Base-by-base conservation (phyloP, 2,113 vertebrate species). In the Noturus placidus region DNA sequence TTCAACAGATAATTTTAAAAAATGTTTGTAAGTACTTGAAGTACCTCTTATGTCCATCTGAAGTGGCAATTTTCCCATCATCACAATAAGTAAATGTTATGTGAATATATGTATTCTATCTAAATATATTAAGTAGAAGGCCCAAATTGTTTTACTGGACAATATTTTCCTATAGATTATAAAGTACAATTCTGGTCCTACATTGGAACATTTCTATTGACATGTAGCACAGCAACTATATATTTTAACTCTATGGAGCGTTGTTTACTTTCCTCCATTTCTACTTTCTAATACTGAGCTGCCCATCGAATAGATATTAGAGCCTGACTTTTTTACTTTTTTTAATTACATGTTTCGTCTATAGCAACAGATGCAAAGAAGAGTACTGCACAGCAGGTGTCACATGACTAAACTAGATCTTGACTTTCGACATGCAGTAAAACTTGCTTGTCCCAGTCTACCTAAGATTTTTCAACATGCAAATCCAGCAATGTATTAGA, bases 211-310 rank as follows among this genome's bases (percentile, higher is more conserved):
- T 89, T 87, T 92, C 91, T 88, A 87, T n/a, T 77, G 85, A 89
- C 90, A 92, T 92, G 94, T 92, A 93, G 82, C 87, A 93, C 94
- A 92, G 92, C 91, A 94, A 89, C 91, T 91, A 92, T 90, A 90
- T 92, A 89, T 89, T 90, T 89, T 84, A 87, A 90, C 91, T 93
- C 92, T 90, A 42, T 82, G 86, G 89, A 89, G 89, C 93, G 90
- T 93, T 91, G 72, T 89, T 90, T 92, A 86, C 87, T 50, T 89
- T 93, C 79, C 87, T 89, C 20, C 88, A 93, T 91, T 86, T 91
- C 89, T 90, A 89, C 87, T 77, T 82, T 85, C 87, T 88, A 78
- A 91, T 87, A 94, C 86, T 50, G 86, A 92, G 57, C 65, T 83
- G 86, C 90, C 91, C 89, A 92, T 90, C 92, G 74, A 88, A 87